Percentiles rank a stretch among this genome's conserved stretches.
Conservation (phyloP, 64 coral and sea anemone genomes). For the Porites lutea region DNA sequence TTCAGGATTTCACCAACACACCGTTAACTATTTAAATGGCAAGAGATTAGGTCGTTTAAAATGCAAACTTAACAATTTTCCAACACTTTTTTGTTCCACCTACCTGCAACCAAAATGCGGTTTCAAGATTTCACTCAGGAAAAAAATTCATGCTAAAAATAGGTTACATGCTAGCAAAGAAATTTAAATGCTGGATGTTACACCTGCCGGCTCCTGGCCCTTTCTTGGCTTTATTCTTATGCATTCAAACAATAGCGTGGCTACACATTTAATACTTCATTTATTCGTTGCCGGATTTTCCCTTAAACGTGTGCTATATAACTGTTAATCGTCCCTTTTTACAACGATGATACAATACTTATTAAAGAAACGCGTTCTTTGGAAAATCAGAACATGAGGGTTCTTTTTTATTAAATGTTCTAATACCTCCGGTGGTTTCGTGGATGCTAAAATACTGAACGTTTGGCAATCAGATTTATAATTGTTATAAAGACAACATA, state of each 20-base stretch:
- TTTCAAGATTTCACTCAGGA: no score
- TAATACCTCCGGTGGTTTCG: neutral
- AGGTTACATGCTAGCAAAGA: neutral
- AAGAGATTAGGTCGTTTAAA: no score
- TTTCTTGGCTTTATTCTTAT: neutral
- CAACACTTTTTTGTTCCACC: no score
- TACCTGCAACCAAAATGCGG: no score
- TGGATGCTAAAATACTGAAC: no score
- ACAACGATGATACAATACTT: neutral
- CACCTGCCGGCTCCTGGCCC: neutral
- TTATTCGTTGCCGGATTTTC: neutral
- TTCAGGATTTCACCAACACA: no score
- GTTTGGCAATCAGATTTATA: neutral
- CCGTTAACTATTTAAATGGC: no score
- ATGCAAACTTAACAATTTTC: no score
- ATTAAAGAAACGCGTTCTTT: neutral
- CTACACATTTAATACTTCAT: neutral
- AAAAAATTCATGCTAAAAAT: no score
- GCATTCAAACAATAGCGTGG: neutral
- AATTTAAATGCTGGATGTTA: no score
- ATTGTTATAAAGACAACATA: neutral
- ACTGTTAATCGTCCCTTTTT: neutral
- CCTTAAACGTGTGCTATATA: neutral
- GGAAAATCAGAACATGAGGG: no score
- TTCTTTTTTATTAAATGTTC: no score